Base-by-base conservation (phyloP, 1,140 invertebrate genomes). In the Leptestheria dahalacensis region DNA sequence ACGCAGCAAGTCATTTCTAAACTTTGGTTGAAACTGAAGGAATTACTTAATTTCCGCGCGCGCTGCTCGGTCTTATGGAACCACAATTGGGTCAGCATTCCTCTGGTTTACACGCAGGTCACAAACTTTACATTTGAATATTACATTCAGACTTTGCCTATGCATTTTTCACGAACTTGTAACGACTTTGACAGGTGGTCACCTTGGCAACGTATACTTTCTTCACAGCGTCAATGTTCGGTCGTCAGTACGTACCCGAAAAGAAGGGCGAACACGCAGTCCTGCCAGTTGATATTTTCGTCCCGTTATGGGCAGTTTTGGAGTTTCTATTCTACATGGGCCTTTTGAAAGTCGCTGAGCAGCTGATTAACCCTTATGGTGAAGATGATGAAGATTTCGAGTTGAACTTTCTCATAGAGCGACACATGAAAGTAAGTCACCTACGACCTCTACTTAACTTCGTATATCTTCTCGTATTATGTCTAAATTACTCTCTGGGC, bases 11-110 rank as follows among this genome's bases (percentile, higher is more conserved):
- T n/a, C n/a, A n/a, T n/a, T n/a, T n/a, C n/a, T n/a, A n/a, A n/a
- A n/a, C n/a, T n/a, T n/a, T n/a, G n/a, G n/a, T n/a, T n/a, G n/a
- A n/a, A n/a, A n/a, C 71, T 74, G 28, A 66, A 83, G 77, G 79
- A 83, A 69, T 81, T 84, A 58, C 81, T 78, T 65, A 76, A 79
- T 57, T 84, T 82, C 66, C 75, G 82, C 56, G 75, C 76, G 1
- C 82, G 83, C 68, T 84, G 82, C 66, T 81, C 81, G 20, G 68
- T 80, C 54, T 73, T 86, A 56, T 84, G 84, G 77, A 84, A 82
- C 63, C 97, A 95, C 71, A 94, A 98, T 74, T 97, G 91, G 66
- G 91, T 97, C 65, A 94, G 88, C 70, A 91, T 97, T 62, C 94
- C 94, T 48, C 79, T 97, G 28, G 93, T 97, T 60, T 98, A 98